A percentile compares a stretch with the other conserved stretches of the same genome.
These are phyloP conservation scores for Sinotaia quadrata DNA, from an alignment of 2,888 invertebrate genomes.

Conservation along the genomic window DNA sequence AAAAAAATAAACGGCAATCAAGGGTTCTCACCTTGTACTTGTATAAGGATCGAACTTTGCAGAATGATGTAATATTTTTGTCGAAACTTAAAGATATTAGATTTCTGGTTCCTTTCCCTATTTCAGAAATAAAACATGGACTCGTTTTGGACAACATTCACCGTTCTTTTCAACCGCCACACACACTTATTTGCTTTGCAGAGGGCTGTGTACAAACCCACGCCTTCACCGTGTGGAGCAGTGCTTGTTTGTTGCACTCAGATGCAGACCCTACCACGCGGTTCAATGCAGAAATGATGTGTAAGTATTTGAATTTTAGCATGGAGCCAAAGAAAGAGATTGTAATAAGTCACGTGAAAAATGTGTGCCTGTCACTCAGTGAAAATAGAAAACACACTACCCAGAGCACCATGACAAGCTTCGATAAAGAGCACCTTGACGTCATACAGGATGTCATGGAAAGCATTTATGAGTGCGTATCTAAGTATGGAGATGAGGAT, in stretches of 20 bases:
- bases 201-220: conserved; percentile 6
- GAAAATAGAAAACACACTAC: background rate
- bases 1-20: conserved; percentile 8
- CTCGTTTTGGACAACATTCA: background rate
- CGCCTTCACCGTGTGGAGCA: background rate
- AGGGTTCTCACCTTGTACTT: background rate
- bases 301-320: background rate
- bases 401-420: background rate
- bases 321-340: background rate
- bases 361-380: conserved; percentile 9
- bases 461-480: conserved; percentile 9
- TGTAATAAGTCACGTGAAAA: conserved; percentile 21
- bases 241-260: conserved; percentile 14
- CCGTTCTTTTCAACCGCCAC: conserved; percentile 2
- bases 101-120: conserved; percentile 28
- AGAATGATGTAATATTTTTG: background rate
- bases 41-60: background rate
- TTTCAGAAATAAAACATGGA: background rate
- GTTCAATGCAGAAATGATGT: background rate
- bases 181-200: conserved; percentile 11
- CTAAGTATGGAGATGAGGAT: background rate
- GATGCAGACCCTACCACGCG: background rate
- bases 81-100: conserved; percentile 19
- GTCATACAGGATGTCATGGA: conserved; percentile 5
- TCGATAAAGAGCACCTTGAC: background rate